Evolutionary conservation across 2,113 vertebrate genomes (phyloP).

Genomic region (Tachuris rubrigastra): DNA sequence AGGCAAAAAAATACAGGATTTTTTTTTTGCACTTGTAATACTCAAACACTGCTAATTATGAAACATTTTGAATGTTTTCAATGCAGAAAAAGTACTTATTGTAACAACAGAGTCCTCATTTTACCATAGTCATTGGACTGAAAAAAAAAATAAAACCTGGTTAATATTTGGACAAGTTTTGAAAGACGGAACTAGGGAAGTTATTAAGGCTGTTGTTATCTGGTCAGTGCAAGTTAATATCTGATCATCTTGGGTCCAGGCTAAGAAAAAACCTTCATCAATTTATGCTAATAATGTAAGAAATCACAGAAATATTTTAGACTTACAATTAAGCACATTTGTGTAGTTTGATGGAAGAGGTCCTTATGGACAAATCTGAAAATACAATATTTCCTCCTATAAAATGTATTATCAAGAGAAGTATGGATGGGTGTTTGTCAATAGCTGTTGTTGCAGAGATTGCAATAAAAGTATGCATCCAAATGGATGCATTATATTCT

Average conservation of each 20-base stretch:
- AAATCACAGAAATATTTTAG: background rate
- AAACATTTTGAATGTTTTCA: background rate
- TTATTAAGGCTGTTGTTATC: background rate
- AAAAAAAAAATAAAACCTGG: background rate
- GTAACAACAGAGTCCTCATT: background rate
- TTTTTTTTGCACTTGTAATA: background rate
- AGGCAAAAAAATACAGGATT: background rate
- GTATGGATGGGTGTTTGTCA: background rate
- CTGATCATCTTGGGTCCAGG: background rate
- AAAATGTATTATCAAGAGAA: background rate
- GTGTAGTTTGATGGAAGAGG: background rate
- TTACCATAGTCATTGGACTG: background rate
- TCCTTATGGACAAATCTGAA: background rate
- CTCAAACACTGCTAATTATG: background rate
- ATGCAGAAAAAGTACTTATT: background rate
- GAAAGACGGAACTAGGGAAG: background rate
- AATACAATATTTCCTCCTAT: background rate
- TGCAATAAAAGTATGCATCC: background rate
- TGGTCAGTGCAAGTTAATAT: background rate
- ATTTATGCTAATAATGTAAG: background rate
- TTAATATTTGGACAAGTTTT: background rate
- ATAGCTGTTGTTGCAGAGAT: background rate
- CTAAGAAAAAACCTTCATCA: background rate
- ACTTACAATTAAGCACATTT: rapidly evolving
- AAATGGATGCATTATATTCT: background rate